Evolutionary conservation across 2,888 invertebrate species (phyloP), one percentile per base, ranked within the genome.

Genomic region (Drepana falcataria): DNA sequence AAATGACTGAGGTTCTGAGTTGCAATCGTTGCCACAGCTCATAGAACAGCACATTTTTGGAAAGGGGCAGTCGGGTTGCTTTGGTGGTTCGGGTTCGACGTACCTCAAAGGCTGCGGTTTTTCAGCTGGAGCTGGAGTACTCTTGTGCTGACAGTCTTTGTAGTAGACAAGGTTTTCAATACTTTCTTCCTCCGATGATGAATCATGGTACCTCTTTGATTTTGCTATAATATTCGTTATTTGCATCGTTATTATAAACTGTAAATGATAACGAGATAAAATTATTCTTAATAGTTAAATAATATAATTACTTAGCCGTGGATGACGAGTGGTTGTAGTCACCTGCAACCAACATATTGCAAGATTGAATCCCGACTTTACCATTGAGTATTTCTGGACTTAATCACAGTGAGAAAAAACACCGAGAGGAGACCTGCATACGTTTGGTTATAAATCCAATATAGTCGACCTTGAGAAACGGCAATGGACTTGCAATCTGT

Each of bases 91-190:
- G 62, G 56, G 68, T 60, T 52, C 61, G 33, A 34, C 35, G 35
- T 33, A 35, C 47, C 33, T 51, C 33, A 35, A 59, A 0, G 49
- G 52, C 33, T 53, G 48, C 0, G 47, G 53, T 3, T 4, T 2
- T 4, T 52, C 2, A 0, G 52, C 37, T 33, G 58, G n/a, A 1
- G 61, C 9, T 0, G 56, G 52, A 2, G 69, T 68, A 6, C 63
- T 62, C 7, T 73, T 81, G 48, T 76, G 77, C 52, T 81, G 81
- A 53, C 84, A 86, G 59, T 88, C 90, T 62, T 84, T 81, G 61
- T 78, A 89, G 59, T 87, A 89, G 0, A 91, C 61, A 1, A 91
- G 73, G 49, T 90, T 88, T 51, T 89, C 90, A 49, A 90, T 83
- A 51, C 86, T 87, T 55, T 87, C 86, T 2, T 81, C 87, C 34